Conservation (phyloP, 2,888 invertebrate genomes). For the Thymelicus sylvestris region DNA sequence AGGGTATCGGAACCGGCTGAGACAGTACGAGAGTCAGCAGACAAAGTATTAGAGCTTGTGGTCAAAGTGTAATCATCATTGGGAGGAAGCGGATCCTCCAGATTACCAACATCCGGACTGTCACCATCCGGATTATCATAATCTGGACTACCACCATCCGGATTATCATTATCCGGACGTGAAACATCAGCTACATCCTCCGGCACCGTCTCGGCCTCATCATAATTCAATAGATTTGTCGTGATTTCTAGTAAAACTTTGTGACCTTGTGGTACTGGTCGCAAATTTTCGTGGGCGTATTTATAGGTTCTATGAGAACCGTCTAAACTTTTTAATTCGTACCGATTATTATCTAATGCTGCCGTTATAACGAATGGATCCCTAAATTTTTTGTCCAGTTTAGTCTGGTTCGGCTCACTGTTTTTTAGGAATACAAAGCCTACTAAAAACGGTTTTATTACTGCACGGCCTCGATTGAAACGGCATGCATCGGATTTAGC, state of each 20-base stretch:
- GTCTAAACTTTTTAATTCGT: constrained; percentile 24
- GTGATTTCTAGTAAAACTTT: neutral
- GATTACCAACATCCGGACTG: too few species aligned
- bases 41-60: constrained; percentile 12
- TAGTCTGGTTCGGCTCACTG: constrained; percentile 42
- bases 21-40: constrained; percentile 16
- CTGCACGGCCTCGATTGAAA: constrained; percentile 11
- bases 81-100: too few species aligned
- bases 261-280: neutral
- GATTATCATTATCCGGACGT: neutral
- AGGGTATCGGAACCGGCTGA: constrained; percentile 27
- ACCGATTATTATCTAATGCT: constrained; percentile 31
- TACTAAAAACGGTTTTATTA: constrained; percentile 32
- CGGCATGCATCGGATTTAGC: constrained; percentile 10
- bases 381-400: constrained; percentile 38
- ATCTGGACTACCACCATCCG: too few species aligned
- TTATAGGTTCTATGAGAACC: constrained; percentile 24
- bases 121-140: too few species aligned
- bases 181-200: neutral
- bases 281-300: constrained; percentile 32
- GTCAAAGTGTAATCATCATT: constrained; percentile 6
- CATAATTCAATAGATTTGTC: neutral
- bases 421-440: constrained; percentile 43
- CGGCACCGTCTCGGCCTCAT: constrained; percentile 14
- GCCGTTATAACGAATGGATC: constrained; percentile 27